phyloP scores from a whole-genome alignment of 2,797 vertebrate genomes.

The Hybognathus amarus region DNA sequence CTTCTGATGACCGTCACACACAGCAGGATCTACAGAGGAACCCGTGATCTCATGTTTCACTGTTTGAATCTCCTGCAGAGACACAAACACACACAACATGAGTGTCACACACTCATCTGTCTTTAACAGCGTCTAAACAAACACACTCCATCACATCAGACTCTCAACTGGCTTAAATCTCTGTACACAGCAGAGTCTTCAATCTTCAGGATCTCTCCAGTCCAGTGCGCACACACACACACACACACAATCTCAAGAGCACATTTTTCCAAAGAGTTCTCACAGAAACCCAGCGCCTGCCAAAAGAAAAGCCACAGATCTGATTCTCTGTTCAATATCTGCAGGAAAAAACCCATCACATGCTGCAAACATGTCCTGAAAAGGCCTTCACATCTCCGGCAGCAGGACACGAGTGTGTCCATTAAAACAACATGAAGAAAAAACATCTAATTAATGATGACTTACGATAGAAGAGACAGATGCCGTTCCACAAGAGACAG shows the following conservation, averaged over 20 bases:
- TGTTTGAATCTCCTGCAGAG: constrained; percentile 66
- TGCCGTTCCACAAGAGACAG: background rate
- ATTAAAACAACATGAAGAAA: background rate
- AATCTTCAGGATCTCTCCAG: background rate
- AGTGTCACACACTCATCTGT: background rate
- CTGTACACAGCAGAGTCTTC: background rate
- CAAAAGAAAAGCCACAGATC: constrained; percentile 64
- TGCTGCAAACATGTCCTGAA: background rate
- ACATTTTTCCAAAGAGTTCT: background rate
- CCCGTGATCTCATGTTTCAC: constrained; percentile 92
- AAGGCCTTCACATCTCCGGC: background rate
- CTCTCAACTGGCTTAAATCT: background rate
- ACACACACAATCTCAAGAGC: background rate
- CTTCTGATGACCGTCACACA: constrained; percentile 89
- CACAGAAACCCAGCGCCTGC: constrained; percentile 58
- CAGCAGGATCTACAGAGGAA: constrained; percentile 92
- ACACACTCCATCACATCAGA: background rate
- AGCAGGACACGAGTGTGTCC: background rate
- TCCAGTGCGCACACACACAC: background rate
- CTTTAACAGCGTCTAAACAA: background rate
- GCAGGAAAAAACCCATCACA: background rate
- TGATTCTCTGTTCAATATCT: constrained; percentile 59
- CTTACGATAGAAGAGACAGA: background rate
- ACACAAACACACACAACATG: constrained; percentile 8
- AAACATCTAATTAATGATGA: too few relatives aligned